Evolutionary conservation across 2,888 invertebrate genomes (phyloP), one percentile per base, ranked within the genome.

Genomic region (Drosophila nr. medialis): DNA sequence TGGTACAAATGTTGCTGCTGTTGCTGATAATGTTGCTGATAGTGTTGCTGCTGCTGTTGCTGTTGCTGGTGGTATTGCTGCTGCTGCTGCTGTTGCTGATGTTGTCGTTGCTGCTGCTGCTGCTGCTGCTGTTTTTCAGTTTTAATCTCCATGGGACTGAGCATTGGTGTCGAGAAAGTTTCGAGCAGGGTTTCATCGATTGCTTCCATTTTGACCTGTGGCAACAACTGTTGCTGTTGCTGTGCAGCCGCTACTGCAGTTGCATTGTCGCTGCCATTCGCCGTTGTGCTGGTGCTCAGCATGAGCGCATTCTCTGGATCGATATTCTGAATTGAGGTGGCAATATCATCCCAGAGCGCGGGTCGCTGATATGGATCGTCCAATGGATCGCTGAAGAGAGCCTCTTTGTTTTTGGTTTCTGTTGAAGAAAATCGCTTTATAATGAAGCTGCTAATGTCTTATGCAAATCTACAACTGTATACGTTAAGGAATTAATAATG

Each of bases 261-360:
- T 34, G 72, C 64, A 83, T 64, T 65, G 62, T 75, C 73, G 45
- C 74, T 72, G 64, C 64, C 77, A 48, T 68, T 83, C 21, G 94
- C 93, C 89, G 92, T 80, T 89, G 95, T 79, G 55, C 64, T 91
- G 63, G 96, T 94, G 77, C 96, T 96, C 84, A 97, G 94, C 96
- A 97, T 97, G 90, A 97, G 96, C 62, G 97, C 97, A 92, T 97
- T 97, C 93, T 97, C 97, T 34, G 97, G 97, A 92, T 98, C 97
- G 91, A 97, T 96, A 93, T 97, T 97, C 92, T 97, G 96, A 93
- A 97, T 97, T 91, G 97, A 97, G 92, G 97, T 96, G 79, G 97
- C 96, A 92, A 98, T 97, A 94, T 98, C 97, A 93, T 98, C 97
- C 98, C 98, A 98, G 49, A 97, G 94, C 38, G 97, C 96, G 51